Evolutionary conservation across 2,888 invertebrate species (phyloP).

Genomic region (Standfussiana lucernea): DNA sequence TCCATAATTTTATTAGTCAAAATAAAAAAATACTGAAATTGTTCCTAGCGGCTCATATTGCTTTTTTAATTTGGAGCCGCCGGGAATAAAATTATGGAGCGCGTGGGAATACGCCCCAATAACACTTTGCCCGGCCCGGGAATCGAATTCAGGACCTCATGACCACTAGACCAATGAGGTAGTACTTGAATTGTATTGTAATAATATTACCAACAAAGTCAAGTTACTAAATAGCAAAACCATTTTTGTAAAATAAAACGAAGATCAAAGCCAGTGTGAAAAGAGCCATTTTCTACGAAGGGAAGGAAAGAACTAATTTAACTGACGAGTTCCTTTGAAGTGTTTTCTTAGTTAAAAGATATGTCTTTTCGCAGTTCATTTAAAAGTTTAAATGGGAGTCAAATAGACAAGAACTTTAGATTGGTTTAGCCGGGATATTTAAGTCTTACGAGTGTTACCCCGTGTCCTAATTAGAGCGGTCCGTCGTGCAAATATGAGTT

Average conservation of each 20-base stretch:
- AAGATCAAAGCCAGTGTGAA: conserved; percentile 46
- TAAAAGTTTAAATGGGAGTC: conserved; percentile 40
- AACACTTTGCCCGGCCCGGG: too few relatives aligned
- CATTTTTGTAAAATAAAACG: conserved; percentile 5
- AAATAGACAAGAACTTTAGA: conserved; percentile 11
- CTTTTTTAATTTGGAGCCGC: too few relatives aligned
- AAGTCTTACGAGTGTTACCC: neutral
- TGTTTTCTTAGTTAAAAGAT: conserved; percentile 26
- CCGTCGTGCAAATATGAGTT: neutral
- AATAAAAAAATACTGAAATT: too few relatives aligned
- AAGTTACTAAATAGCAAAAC: neutral
- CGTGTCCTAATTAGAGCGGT: neutral
- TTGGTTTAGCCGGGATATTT: conserved; percentile 1
- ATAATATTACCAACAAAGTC: neutral
- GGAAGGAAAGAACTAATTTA: conserved; percentile 31
- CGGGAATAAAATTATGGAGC: too few relatives aligned
- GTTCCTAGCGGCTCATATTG: too few relatives aligned
- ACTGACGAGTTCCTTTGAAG: conserved; percentile 49
- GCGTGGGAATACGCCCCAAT: too few relatives aligned
- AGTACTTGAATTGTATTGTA: neutral
- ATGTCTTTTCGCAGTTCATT: conserved; percentile 47
- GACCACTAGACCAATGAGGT: too few relatives aligned
- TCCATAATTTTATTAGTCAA: too few relatives aligned
- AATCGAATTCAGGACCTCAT: too few relatives aligned
- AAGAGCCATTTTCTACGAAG: conserved; percentile 7